Evolutionary conservation across 2,797 vertebrate species (phyloP).

Genomic region (Orientallactaga sibirica): DNA sequence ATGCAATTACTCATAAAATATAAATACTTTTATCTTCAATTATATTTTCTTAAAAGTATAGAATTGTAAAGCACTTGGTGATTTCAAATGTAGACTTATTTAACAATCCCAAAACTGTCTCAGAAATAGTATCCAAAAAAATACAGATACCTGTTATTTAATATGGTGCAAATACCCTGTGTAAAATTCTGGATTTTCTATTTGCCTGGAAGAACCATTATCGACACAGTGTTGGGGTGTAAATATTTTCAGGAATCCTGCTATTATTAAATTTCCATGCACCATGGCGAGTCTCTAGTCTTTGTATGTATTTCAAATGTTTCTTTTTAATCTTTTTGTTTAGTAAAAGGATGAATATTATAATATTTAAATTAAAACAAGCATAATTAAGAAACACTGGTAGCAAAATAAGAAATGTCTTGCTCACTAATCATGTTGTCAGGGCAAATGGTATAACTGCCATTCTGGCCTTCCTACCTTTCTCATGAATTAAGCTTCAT

Average conservation of each 20-base stretch:
- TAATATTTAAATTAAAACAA: constrained; percentile 33
- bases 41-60: constrained; percentile 52
- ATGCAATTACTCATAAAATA: background rate
- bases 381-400: constrained; percentile 27
- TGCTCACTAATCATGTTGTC: background rate
- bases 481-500: constrained; percentile 50
- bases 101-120: constrained; percentile 63
- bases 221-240: constrained; percentile 73
- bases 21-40: constrained; percentile 48
- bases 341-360: background rate
- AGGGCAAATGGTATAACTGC: constrained; percentile 5
- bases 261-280: constrained; percentile 82
- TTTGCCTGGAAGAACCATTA: constrained; percentile 82
- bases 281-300: constrained; percentile 55
- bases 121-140: constrained; percentile 71
- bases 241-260: constrained; percentile 81
- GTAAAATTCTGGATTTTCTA: constrained; percentile 83
- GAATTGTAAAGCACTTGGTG: constrained; percentile 46
- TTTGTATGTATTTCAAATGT: constrained; percentile 59
- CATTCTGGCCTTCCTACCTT: constrained; percentile 40
- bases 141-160: constrained; percentile 76
- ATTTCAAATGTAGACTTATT: constrained; percentile 71
- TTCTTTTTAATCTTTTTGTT: constrained; percentile 11
- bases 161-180: constrained; percentile 79
- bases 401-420: constrained; percentile 33